Conservation (phyloP, 2,113 vertebrate genomes). For the Lonchura striata region DNA sequence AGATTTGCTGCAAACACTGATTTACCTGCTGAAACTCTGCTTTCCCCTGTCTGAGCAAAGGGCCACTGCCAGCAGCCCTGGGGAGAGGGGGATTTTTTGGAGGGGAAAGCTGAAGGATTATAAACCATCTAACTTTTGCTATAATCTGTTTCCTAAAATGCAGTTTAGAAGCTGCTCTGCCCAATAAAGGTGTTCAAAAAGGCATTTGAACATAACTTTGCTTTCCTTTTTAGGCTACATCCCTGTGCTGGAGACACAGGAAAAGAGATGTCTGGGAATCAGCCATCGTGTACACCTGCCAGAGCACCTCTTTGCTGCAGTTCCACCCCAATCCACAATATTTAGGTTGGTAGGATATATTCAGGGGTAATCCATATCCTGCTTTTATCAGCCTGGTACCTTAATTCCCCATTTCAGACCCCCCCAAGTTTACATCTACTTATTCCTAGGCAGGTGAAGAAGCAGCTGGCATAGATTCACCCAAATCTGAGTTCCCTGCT, state of each 20-base stretch:
- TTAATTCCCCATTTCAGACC: not conserved
- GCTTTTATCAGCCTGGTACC: not conserved
- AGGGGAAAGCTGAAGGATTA: not conserved
- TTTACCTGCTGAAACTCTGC: not conserved
- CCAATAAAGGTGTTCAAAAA: accelerated
- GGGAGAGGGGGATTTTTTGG: accelerated
- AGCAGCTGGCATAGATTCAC: accelerated
- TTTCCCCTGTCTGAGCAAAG: not conserved
- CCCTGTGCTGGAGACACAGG: not conserved
- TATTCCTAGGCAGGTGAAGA: not conserved
- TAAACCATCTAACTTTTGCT: not conserved
- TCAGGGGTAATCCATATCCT: not conserved
- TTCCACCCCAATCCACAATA: not conserved
- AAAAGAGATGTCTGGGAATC: not conserved
- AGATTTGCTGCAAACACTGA: not conserved
- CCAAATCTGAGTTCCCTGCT: not conserved
- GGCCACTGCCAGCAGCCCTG: not conserved
- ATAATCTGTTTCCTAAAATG: not conserved
- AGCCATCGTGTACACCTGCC: not conserved
- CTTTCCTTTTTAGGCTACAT: not conserved
- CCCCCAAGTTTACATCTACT: not conserved
- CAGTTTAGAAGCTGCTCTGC: not conserved
- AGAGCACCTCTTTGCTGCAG: not conserved
- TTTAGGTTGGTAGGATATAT: not conserved
- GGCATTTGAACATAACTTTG: accelerated